phyloP scores from a whole-genome alignment of 2,888 invertebrate species.

The Iselma pallidipennis region DNA sequence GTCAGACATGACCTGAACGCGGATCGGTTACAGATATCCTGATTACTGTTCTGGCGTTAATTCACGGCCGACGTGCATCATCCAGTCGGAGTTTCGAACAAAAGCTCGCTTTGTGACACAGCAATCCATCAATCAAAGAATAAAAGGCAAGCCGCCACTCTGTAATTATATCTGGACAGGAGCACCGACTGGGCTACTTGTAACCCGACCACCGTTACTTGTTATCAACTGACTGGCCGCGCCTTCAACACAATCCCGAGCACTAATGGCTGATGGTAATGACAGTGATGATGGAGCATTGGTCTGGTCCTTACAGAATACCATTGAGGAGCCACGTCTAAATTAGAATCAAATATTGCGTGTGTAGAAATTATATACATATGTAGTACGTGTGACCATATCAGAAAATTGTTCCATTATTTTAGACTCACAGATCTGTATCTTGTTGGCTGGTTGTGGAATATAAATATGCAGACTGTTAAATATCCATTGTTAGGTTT shows the following conservation, averaged over 20 bases:
- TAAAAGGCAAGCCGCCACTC: constrained; percentile 42
- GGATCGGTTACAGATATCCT: constrained; percentile 45
- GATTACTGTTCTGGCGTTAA: constrained; percentile 43
- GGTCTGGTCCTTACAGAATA: no score
- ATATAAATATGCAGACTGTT: no score
- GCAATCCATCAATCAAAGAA: constrained; percentile 49
- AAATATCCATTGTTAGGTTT: no score
- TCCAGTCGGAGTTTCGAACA: constrained; percentile 37
- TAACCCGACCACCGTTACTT: constrained; percentile 25
- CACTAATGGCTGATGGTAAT: no score
- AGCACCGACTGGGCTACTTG: constrained; percentile 34
- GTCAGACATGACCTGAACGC: constrained; percentile 41
- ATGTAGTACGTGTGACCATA: no score
- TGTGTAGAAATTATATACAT: no score
- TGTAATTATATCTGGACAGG: constrained; percentile 46
- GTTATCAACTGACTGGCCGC: constrained; percentile 22
- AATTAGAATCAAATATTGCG: no score
- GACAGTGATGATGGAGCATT: no score
- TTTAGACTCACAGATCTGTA: no score
- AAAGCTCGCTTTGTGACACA: constrained; percentile 44
- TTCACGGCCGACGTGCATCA: constrained; percentile 38
- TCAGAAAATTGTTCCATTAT: neutral
- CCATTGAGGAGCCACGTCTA: no score
- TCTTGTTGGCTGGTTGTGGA: no score
- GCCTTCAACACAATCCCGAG: constrained; percentile 17